Percentiles rank a stretch among this genome's conserved stretches.
Conservation (phyloP, 2,888 invertebrate species). For the Uloborus plumipes region DNA sequence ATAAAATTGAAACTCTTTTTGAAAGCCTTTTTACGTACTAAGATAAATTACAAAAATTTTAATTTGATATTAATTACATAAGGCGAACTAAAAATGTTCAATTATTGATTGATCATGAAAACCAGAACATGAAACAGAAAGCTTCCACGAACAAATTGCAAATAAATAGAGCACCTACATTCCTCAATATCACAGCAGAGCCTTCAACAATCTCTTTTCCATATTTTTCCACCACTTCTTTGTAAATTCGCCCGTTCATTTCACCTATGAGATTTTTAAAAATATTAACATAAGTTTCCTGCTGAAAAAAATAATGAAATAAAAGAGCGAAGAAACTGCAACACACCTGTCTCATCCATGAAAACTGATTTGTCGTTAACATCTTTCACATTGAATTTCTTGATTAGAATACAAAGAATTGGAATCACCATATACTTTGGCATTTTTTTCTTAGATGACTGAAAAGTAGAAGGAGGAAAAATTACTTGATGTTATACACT, state of each 20-base stretch:
- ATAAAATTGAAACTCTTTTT: too few species aligned
- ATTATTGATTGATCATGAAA: too few species aligned
- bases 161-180: conserved; percentile 13
- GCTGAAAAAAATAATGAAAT: neutral
- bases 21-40: too few species aligned
- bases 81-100: too few species aligned
- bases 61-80: too few species aligned
- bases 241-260: conserved; percentile 39
- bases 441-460: conserved; percentile 57
- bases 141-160: too few species aligned
- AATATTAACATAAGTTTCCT: neutral
- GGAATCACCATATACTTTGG: conserved; percentile 51
- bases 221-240: conserved; percentile 35
- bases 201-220: conserved; percentile 18
- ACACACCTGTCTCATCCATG: conserved; percentile 53
- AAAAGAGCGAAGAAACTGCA: neutral
- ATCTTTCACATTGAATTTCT: conserved; percentile 32
- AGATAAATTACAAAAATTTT: too few species aligned
- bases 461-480: neutral
- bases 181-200: conserved; percentile 38
- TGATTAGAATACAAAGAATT: conserved; percentile 48
- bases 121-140: too few species aligned
- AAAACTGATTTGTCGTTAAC: conserved; percentile 11
- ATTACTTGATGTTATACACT: neutral
- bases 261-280: conserved; percentile 30